A percentile compares a stretch with the other conserved stretches of the same genome.
Conservation (phyloP, 2,113 vertebrate genomes). For the Rutilus rutilus region DNA sequence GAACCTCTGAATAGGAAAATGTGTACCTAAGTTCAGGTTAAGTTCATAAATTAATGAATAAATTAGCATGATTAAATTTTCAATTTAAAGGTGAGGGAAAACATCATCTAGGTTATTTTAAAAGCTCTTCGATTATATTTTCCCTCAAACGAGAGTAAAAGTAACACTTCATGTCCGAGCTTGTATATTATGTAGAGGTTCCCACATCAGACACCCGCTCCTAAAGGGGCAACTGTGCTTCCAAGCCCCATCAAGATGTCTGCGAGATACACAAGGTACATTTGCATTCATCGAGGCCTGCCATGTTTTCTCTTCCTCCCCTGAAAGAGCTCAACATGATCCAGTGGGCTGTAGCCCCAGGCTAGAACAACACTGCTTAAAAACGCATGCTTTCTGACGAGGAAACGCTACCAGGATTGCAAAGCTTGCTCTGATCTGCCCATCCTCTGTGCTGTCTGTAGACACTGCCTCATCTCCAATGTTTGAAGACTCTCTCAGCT, state of each 20-base stretch:
- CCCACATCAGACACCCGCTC: background rate
- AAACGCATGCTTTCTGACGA: conserved; percentile 52
- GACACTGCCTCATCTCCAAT: conserved; percentile 27
- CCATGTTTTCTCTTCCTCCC: conserved; percentile 50
- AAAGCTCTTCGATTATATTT: conserved; percentile 7
- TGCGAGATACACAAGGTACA: conserved; percentile 43
- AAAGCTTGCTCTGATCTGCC: conserved; percentile 53
- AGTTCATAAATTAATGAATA: conserved; percentile 17
- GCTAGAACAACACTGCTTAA: conserved; percentile 58
- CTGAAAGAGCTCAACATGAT: conserved; percentile 54
- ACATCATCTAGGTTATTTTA: background rate
- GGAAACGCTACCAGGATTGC: conserved; percentile 52
- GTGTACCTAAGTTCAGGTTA: background rate
- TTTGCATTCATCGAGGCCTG: conserved; percentile 50
- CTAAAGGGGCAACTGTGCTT: conserved; percentile 42
- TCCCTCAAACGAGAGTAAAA: background rate
- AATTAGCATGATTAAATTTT: background rate
- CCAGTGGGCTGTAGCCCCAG: conserved; percentile 57
- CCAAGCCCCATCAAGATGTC: conserved; percentile 24
- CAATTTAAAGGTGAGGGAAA: background rate
- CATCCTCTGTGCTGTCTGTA: conserved; percentile 48
- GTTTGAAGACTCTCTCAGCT: conserved; percentile 26
- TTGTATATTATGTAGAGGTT: conserved; percentile 32
- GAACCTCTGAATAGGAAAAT: conserved; percentile 16
- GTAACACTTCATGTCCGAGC: background rate